phyloP scores from a whole-genome alignment of 2,888 invertebrate genomes.

The Asteroscopus sphinx region DNA sequence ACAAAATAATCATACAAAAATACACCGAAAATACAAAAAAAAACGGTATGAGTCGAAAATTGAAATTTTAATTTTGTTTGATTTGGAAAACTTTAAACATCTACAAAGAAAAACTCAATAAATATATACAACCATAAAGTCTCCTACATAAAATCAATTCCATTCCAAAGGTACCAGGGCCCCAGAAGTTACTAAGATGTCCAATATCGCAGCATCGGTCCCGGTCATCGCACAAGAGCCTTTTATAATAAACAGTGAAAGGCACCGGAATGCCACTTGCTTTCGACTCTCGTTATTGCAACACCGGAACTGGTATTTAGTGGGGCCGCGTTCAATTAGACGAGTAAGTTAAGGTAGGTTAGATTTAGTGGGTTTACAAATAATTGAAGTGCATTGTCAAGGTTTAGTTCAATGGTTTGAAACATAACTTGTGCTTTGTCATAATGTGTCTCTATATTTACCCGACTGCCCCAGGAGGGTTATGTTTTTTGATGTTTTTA shows the following conservation, averaged over 20 bases:
- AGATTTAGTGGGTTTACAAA: neutral
- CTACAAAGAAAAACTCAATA: too few species aligned
- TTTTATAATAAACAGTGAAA: conserved; percentile 60
- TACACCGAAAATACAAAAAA: too few species aligned
- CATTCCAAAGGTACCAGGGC: conserved; percentile 21
- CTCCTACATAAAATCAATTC: neutral
- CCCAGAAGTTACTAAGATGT: conserved; percentile 20
- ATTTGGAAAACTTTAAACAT: too few species aligned
- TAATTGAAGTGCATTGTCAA: conserved; percentile 13
- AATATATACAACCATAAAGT: neutral
- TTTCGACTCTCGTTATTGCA: conserved; percentile 62
- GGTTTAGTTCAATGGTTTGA: conserved; percentile 11
- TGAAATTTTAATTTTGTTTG: too few species aligned
- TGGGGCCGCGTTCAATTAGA: conserved; percentile 44
- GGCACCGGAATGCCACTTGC: conserved; percentile 64
- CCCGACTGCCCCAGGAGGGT: too few species aligned
- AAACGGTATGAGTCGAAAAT: too few species aligned
- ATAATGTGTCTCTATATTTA: too few species aligned
- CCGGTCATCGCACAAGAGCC: conserved; percentile 37
- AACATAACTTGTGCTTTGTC: too few species aligned
- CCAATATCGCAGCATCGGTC: conserved; percentile 19
- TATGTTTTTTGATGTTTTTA: too few species aligned
- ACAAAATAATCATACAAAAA: too few species aligned
- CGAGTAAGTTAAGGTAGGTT: conserved; percentile 8
- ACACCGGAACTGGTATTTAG: conserved; percentile 58